These are phyloP conservation scores for Myocastor coypus DNA, from an alignment of 2,113 vertebrate species.

Conservation along the genomic window DNA sequence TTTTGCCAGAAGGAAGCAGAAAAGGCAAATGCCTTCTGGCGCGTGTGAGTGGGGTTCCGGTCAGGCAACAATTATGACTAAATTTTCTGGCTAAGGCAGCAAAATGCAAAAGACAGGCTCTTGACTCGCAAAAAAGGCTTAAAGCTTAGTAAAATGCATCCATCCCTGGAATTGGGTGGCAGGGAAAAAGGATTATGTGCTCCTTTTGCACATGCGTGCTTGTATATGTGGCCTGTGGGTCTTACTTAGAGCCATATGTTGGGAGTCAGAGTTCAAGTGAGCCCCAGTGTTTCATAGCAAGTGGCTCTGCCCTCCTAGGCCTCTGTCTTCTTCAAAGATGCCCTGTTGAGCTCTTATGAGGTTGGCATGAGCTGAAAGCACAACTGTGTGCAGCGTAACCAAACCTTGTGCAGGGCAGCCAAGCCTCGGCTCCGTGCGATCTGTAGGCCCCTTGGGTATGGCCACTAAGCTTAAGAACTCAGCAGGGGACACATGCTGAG, in stretches of 20 bases:
- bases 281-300: background rate
- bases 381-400: rapidly evolving
- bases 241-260: rapidly evolving
- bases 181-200: rapidly evolving
- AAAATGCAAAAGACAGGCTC: background rate
- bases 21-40: background rate
- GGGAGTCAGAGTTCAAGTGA: background rate
- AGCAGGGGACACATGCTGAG: background rate
- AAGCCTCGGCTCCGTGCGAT: background rate
- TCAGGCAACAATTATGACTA: background rate
- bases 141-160: background rate
- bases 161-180: rapidly evolving
- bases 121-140: background rate
- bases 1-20: slow-evolving; percentile 24
- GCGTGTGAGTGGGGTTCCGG: rapidly evolving
- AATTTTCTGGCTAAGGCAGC: background rate
- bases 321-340: background rate
- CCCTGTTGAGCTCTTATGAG: background rate
- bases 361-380: background rate
- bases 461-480: background rate
- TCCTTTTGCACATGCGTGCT: rapidly evolving
- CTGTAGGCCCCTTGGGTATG: rapidly evolving
- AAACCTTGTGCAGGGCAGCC: rapidly evolving
- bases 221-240: rapidly evolving
- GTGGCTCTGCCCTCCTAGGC: background rate